A percentile compares a stretch with the other conserved stretches of the same genome.
phyloP scores from a whole-genome alignment of 2,888 invertebrate species.

The Cacoxenus indagator region DNA sequence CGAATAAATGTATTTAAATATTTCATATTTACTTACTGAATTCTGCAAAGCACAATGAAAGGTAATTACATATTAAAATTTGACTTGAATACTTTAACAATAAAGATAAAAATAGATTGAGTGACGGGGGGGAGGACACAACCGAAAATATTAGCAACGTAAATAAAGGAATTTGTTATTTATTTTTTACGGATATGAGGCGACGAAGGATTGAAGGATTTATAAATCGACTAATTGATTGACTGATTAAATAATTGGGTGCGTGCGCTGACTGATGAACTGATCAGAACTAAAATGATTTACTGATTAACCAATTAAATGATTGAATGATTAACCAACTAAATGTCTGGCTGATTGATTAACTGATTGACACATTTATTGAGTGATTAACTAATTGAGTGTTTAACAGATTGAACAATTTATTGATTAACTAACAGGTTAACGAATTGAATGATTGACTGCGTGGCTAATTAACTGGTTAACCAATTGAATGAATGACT shows the following conservation, averaged over 20 bases:
- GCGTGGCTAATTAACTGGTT: not conserved
- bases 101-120: slow-evolving; percentile 20
- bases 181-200: not conserved
- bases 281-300: not conserved
- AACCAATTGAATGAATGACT: not conserved
- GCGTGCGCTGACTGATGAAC: too few relatives aligned
- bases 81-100: slow-evolving; percentile 8
- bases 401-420: not conserved
- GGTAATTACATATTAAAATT: slow-evolving; percentile 60
- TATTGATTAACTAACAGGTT: not conserved
- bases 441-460: not conserved
- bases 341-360: slow-evolving; percentile 14
- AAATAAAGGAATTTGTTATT: too few relatives aligned
- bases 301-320: not conserved
- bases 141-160: too few relatives aligned
- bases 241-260: not conserved
- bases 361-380: slow-evolving; percentile 29
- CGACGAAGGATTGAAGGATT: not conserved
- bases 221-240: not conserved
- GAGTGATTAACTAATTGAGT: slow-evolving; percentile 30
- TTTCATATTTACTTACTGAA: slow-evolving; percentile 65
- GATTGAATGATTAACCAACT: not conserved
- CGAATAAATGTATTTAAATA: slow-evolving; percentile 53
- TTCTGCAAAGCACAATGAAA: slow-evolving; percentile 67
- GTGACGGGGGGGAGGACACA: too few relatives aligned